Evolutionary conservation across 2,797 vertebrate species (phyloP).

Genomic region (Graptemys geographica): DNA sequence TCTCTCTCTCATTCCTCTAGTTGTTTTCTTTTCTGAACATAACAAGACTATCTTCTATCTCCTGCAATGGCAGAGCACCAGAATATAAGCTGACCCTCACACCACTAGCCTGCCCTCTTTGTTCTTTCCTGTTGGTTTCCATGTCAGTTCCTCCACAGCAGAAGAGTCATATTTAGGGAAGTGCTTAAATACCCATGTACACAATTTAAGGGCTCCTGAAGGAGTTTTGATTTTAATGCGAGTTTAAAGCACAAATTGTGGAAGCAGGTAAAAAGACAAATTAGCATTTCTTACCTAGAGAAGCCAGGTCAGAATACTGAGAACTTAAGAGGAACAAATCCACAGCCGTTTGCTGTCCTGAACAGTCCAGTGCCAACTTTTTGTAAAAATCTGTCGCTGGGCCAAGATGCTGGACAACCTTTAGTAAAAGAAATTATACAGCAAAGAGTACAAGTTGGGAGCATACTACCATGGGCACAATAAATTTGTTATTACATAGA

Average conservation of each 20-base stretch:
- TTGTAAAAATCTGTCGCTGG: conserved; percentile 99
- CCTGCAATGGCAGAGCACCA: neutral
- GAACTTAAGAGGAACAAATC: conserved; percentile 98
- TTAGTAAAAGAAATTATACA: conserved; percentile 36
- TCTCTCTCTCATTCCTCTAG: neutral
- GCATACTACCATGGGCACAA: neutral
- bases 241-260: neutral
- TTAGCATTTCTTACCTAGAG: conserved; percentile 86
- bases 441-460: neutral
- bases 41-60: neutral
- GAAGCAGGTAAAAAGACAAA: neutral
- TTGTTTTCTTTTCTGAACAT: neutral
- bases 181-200: neutral
- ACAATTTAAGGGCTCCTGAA: neutral
- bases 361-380: conserved; percentile 98
- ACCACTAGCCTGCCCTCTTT: neutral
- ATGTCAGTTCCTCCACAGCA: neutral
- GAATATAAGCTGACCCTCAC: neutral
- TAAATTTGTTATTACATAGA: neutral
- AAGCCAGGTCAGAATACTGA: conserved; percentile 95
- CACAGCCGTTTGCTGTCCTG: conserved; percentile 96
- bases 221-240: neutral
- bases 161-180: neutral
- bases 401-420: conserved; percentile 96
- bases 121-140: neutral